These are phyloP conservation scores for Phataginus tricuspis DNA, from an alignment of 2,797 vertebrate genomes.

Conservation along the genomic window DNA sequence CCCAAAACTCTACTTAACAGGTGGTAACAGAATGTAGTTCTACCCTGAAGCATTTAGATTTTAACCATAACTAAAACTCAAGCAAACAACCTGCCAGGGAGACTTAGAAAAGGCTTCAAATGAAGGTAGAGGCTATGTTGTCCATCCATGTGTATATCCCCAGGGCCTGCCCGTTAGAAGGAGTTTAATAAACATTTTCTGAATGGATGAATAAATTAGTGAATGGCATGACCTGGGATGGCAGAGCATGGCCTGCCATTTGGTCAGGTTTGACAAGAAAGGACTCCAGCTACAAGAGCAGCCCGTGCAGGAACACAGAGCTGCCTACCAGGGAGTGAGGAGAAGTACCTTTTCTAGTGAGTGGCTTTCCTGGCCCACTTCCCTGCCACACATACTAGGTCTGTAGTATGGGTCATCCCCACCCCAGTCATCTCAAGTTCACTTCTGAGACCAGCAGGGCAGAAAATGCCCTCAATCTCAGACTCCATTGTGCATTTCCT, in stretches of 20 bases:
- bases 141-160: not conserved
- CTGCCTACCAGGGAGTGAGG: not conserved
- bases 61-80: slow-evolving; percentile 27
- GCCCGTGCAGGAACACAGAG: not conserved
- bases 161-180: not conserved
- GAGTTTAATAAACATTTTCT: slow-evolving; percentile 36
- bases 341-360: not conserved
- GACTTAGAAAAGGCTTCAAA: not conserved
- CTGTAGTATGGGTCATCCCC: not conserved
- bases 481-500: not conserved
- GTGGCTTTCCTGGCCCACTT: not conserved
- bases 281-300: not conserved
- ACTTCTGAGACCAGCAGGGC: not conserved
- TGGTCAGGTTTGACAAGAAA: not conserved
- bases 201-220: slow-evolving; percentile 27
- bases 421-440: not conserved
- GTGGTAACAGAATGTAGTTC: not conserved
- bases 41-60: not conserved
- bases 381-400: not conserved
- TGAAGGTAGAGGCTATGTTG: not conserved
- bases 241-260: not conserved
- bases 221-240: not conserved
- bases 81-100: slow-evolving; percentile 15
- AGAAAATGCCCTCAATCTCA: not conserved
- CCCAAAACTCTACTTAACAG: not conserved